These are phyloP conservation scores for Pristionchus japonicus DNA, from an alignment of 2,888 invertebrate genomes.

Conservation along the genomic window DNA sequence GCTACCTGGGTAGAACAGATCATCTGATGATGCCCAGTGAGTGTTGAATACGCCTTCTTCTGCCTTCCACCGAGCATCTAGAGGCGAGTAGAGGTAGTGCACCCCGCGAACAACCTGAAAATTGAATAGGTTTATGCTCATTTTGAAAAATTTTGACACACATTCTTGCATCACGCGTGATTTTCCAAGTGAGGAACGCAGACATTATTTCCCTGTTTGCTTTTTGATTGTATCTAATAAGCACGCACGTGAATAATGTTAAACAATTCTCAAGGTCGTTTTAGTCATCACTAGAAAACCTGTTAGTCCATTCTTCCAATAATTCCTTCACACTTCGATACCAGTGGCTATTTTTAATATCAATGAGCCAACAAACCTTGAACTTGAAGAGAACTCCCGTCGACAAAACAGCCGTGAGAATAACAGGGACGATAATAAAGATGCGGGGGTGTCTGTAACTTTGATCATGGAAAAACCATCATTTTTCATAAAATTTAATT, in stretches of 20 bases:
- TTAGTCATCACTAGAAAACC: not conserved
- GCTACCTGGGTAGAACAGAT: conserved; percentile 57
- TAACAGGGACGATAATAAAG: conserved; percentile 65
- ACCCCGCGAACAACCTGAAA: conserved; percentile 57
- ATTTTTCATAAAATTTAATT: no score
- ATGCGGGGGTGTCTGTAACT: conserved; percentile 66
- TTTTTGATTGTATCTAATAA: no score
- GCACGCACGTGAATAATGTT: no score
- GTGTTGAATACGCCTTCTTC: conserved; percentile 67
- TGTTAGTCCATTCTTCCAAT: not conserved
- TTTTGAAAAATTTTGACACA: no score
- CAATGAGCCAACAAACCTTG: conserved; percentile 47
- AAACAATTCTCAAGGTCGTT: not conserved
- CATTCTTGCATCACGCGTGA: no score
- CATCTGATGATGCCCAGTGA: conserved; percentile 62
- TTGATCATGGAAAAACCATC: no score
- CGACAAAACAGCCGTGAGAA: conserved; percentile 60
- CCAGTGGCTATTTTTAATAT: not conserved
- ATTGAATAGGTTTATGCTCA: no score
- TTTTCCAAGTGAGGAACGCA: no score
- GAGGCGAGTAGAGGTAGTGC: conserved; percentile 67
- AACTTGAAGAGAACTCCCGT: conserved; percentile 64
- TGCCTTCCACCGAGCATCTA: conserved; percentile 66
- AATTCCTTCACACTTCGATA: not conserved
- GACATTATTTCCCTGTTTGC: no score